A percentile compares a stretch with the other conserved stretches of the same genome.
phyloP scores from a whole-genome alignment of 2,888 invertebrate species.

The Himalopsyche japonica region DNA sequence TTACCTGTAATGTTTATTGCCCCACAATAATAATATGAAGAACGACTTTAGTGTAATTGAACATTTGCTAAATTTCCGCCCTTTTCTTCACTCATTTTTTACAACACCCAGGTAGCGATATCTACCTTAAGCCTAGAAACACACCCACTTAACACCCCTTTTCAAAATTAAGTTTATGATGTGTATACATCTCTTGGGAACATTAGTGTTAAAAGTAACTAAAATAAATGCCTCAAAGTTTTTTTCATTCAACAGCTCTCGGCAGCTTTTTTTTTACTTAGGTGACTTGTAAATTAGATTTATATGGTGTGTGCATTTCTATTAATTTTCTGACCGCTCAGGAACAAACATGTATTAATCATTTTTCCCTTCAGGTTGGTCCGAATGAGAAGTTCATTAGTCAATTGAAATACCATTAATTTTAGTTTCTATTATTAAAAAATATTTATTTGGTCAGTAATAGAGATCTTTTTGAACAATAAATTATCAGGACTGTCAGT shows the following conservation, averaged over 20 bases:
- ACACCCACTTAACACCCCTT: background rate
- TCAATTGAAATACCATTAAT: no score
- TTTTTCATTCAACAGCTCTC: background rate
- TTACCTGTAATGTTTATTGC: background rate
- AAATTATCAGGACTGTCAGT: no score
- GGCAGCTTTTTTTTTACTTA: background rate
- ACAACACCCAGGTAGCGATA: background rate
- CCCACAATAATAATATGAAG: background rate
- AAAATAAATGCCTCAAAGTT: background rate
- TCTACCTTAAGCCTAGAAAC: background rate
- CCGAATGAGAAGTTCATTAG: no score
- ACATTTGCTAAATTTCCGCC: background rate
- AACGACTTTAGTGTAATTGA: background rate
- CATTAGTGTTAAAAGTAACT: background rate
- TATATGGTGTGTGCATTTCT: background rate
- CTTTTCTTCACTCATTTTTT: background rate
- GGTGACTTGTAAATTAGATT: background rate
- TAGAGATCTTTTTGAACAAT: no score
- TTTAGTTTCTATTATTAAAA: no score
- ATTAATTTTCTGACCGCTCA: background rate
- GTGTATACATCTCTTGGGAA: background rate
- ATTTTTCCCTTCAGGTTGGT: no score
- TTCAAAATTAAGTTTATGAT: background rate
- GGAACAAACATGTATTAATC: no score
- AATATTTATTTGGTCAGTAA: no score